Evolutionary conservation across 2,113 vertebrate species (phyloP).

Genomic region (Brachypodius melanocephalos): DNA sequence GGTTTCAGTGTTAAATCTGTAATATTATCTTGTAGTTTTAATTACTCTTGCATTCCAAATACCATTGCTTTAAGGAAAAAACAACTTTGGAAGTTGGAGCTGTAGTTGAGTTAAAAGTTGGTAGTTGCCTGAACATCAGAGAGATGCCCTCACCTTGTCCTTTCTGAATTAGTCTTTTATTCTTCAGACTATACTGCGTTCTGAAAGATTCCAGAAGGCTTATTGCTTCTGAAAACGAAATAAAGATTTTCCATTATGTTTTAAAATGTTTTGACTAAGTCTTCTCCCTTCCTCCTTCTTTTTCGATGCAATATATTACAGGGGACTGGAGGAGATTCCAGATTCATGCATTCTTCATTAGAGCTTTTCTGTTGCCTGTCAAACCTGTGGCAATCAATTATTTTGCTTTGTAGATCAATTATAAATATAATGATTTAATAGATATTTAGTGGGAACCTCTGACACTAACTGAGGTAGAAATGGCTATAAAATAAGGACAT

Average conservation of each 20-base stretch:
- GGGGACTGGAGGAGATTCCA: neutral
- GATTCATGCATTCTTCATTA: neutral
- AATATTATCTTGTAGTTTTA: neutral
- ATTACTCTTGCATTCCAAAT: neutral
- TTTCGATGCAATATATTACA: neutral
- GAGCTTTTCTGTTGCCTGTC: neutral
- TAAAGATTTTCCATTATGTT: neutral
- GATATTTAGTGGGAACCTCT: neutral
- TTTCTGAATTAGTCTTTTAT: neutral
- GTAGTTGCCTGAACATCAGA: neutral
- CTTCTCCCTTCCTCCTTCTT: neutral
- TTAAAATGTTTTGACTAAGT: neutral
- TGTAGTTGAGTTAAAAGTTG: neutral
- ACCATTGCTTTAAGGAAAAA: neutral
- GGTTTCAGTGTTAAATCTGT: neutral
- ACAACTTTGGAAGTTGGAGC: neutral
- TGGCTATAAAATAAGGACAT: neutral
- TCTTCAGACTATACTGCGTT: neutral
- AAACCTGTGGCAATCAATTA: neutral
- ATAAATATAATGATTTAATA: neutral
- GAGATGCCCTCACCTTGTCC: neutral
- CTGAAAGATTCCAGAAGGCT: neutral
- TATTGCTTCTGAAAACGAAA: neutral
- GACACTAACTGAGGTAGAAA: neutral
- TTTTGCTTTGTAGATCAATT: neutral